These are phyloP conservation scores for Megamerina dolium DNA, from an alignment of 2,888 invertebrate genomes.

Conservation along the genomic window DNA sequence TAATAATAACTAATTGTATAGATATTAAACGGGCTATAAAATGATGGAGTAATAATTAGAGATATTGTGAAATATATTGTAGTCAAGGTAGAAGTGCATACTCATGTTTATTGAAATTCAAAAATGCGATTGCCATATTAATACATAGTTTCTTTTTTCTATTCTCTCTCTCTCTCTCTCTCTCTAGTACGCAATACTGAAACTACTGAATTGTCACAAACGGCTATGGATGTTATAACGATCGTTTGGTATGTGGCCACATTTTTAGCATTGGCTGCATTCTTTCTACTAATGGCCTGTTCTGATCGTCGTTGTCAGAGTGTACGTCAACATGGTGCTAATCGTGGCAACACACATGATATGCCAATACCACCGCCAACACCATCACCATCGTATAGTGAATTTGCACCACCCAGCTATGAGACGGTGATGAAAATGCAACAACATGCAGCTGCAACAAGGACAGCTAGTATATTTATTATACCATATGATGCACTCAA, in stretches of 20 bases:
- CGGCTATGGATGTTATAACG: slow-evolving; percentile 47
- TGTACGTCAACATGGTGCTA: not conserved
- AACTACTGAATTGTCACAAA: slow-evolving; percentile 40
- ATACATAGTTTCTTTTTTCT: not conserved
- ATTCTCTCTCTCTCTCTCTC: slow-evolving; percentile 5
- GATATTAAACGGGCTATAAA: too few species aligned
- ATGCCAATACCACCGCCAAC: slow-evolving; percentile 37
- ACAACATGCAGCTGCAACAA: slow-evolving; percentile 31
- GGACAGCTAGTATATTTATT: slow-evolving; percentile 43
- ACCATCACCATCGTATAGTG: slow-evolving; percentile 46
- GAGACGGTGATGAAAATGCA: slow-evolving; percentile 44
- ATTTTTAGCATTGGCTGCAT: slow-evolving; percentile 45
- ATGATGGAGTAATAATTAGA: too few species aligned
- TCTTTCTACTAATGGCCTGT: slow-evolving; percentile 48
- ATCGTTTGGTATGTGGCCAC: slow-evolving; percentile 48
- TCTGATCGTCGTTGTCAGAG: slow-evolving; percentile 41
- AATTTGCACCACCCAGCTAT: slow-evolving; percentile 48
- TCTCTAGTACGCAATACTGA: slow-evolving; percentile 21
- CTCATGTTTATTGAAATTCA: too few species aligned
- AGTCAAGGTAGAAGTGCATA: too few species aligned
- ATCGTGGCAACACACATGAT: slow-evolving; percentile 16
- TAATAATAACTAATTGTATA: too few species aligned
- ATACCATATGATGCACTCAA: slow-evolving; percentile 32
- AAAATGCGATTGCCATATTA: too few species aligned
- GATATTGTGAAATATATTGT: too few species aligned